Evolutionary conservation across 2,113 vertebrate genomes (phyloP).

Genomic region (Galeopterus variegatus): DNA sequence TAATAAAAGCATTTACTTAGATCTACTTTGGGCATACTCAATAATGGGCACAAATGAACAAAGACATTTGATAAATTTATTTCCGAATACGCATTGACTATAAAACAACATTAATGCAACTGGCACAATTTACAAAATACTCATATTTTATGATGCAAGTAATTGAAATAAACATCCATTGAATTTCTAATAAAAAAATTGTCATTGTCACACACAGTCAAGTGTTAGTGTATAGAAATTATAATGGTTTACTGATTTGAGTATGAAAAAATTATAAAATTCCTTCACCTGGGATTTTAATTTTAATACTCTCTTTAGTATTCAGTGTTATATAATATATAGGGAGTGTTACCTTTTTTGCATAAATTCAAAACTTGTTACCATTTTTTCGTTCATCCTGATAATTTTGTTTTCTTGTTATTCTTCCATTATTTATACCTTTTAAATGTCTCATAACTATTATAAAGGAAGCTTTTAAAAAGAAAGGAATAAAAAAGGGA

Average conservation of each 20-base stretch:
- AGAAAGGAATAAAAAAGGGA: neutral
- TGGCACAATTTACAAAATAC: slow-evolving; percentile 44
- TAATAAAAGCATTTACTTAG: slow-evolving; percentile 34
- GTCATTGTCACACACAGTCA: neutral
- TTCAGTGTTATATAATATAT: neutral
- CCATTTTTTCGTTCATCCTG: slow-evolving; percentile 21
- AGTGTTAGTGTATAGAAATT: slow-evolving; percentile 61
- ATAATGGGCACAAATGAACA: slow-evolving; percentile 48
- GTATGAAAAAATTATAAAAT: slow-evolving; percentile 48
- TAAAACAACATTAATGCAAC: slow-evolving; percentile 20
- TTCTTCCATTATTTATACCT: neutral
- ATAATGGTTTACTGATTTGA: slow-evolving; percentile 32
- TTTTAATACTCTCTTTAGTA: slow-evolving; percentile 48
- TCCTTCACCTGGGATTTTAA: neutral
- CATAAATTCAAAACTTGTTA: slow-evolving; percentile 54
- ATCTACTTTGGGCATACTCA: neutral
- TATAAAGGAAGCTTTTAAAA: slow-evolving; percentile 48
- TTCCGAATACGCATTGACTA: slow-evolving; percentile 59
- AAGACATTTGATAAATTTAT: slow-evolving; percentile 56
- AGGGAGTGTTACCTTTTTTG: slow-evolving; percentile 43
- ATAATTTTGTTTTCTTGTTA: slow-evolving; percentile 48
- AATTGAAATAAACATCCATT: slow-evolving; percentile 53
- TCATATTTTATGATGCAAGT: slow-evolving; percentile 46
- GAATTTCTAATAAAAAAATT: slow-evolving; percentile 52
- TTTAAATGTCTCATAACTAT: slow-evolving; percentile 2